Conservation (phyloP, 2,797 vertebrate genomes). For the Sebastes trivittatus region DNA sequence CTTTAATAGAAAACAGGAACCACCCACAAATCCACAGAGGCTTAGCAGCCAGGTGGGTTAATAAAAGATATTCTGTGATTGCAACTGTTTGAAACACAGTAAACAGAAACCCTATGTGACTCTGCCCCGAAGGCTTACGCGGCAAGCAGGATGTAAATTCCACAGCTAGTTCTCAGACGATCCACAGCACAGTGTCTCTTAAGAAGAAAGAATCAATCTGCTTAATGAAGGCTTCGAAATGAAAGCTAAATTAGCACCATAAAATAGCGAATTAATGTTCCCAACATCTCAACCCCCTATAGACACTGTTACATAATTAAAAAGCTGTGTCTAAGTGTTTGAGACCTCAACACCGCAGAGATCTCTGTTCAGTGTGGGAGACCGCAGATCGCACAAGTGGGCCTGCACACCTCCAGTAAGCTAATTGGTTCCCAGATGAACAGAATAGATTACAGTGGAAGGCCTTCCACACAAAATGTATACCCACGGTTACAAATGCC, state of each 20-base stretch:
- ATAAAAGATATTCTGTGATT: conserved; percentile 32
- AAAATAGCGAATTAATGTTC: background rate
- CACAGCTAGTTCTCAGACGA: background rate
- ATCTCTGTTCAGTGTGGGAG: background rate
- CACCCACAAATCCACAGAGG: background rate
- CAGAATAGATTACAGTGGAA: conserved; percentile 1
- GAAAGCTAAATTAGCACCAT: background rate
- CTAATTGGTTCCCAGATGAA: conserved; percentile 9
- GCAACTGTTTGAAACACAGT: background rate
- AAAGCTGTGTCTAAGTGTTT: conserved; percentile 6
- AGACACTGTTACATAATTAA: conserved; percentile 26
- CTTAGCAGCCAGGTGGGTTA: background rate
- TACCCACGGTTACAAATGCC: background rate
- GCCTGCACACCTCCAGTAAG: background rate
- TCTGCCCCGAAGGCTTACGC: background rate
- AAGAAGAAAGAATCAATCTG: background rate
- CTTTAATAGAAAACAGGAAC: background rate
- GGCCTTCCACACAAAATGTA: background rate
- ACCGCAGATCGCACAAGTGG: background rate
- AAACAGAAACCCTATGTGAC: background rate
- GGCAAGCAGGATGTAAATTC: conserved; percentile 27
- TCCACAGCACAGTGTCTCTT: background rate
- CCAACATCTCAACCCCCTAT: background rate
- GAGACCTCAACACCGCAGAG: background rate
- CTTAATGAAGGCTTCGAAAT: background rate